Conservation (phyloP, 1,140 invertebrate species). For the Tetragonula clypearis region DNA sequence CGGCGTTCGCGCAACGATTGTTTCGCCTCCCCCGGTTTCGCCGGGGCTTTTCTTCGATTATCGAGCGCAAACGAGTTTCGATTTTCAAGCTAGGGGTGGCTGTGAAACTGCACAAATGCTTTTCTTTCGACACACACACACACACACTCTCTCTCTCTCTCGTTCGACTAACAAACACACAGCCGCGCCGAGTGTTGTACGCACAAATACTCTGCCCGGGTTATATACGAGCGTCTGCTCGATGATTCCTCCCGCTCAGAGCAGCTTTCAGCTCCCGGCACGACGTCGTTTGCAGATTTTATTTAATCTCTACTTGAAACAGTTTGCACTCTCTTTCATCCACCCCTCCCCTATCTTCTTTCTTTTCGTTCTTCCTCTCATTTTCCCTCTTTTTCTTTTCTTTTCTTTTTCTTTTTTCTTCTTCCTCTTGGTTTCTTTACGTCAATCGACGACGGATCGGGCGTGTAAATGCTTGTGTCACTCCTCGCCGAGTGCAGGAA, state of each 20-base stretch:
- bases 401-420: no score
- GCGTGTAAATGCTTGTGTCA: not conserved
- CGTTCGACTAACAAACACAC: not conserved
- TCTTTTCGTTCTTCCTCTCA: not conserved
- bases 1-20: conserved; percentile 13
- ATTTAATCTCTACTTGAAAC: conserved; percentile 20
- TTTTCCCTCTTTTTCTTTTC: no score
- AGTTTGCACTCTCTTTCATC: not conserved
- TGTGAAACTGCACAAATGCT: conserved; percentile 58
- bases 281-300: not conserved
- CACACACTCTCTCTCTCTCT: no score
- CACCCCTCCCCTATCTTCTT: no score
- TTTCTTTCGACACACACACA: conserved; percentile 19
- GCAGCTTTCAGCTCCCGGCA: not conserved
- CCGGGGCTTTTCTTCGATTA: conserved; percentile 52
- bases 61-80: conserved; percentile 68
- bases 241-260: not conserved
- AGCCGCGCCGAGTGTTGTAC: not conserved
- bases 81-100: conserved; percentile 57
- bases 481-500: no score
- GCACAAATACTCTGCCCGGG: not conserved
- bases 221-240: not conserved
- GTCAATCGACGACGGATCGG: not conserved
- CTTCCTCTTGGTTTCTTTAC: not conserved
- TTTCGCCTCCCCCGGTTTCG: conserved; percentile 13